A percentile compares a stretch with the other conserved stretches of the same genome.
phyloP scores from a whole-genome alignment of 1,140 invertebrate species.

The Teleopsis dalmanni region DNA sequence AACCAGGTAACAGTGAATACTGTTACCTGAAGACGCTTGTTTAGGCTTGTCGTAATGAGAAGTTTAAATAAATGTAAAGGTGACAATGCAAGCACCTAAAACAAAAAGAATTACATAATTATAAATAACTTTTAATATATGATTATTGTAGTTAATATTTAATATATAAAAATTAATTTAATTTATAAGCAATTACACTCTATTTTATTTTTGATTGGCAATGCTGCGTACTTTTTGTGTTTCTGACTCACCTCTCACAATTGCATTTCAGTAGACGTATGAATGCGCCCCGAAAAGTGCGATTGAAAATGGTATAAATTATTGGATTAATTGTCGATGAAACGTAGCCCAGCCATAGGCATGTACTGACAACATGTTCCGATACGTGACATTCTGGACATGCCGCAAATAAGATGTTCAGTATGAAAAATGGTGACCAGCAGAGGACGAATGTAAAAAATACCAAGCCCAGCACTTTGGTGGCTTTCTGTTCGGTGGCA shows the following conservation, averaged over 20 bases:
- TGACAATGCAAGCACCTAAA: too few species aligned
- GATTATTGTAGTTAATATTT: too few species aligned
- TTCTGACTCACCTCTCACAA: slow-evolving; percentile 57
- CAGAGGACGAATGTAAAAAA: slow-evolving; percentile 87
- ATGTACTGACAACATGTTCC: slow-evolving; percentile 58
- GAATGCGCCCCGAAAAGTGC: slow-evolving; percentile 77
- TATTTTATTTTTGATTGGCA: too few species aligned
- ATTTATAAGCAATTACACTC: too few species aligned
- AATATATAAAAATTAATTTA: too few species aligned
- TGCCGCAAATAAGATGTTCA: slow-evolving; percentile 74
- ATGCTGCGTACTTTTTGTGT: not conserved
- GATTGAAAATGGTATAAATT: slow-evolving; percentile 86
- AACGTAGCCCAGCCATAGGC: slow-evolving; percentile 82
- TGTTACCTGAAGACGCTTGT: too few species aligned
- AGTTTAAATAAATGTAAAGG: too few species aligned
- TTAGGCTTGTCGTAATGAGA: too few species aligned
- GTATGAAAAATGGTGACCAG: slow-evolving; percentile 83
- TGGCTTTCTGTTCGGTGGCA: slow-evolving; percentile 75
- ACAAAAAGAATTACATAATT: too few species aligned
- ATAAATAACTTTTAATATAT: too few species aligned
- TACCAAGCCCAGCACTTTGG: slow-evolving; percentile 74
- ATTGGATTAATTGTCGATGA: slow-evolving; percentile 80
- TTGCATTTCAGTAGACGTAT: slow-evolving; percentile 67
- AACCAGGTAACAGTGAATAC: too few species aligned
- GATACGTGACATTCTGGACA: slow-evolving; percentile 65